Base-by-base conservation (phyloP, 2,113 vertebrate species). In the Psittacula cyanocephala region DNA sequence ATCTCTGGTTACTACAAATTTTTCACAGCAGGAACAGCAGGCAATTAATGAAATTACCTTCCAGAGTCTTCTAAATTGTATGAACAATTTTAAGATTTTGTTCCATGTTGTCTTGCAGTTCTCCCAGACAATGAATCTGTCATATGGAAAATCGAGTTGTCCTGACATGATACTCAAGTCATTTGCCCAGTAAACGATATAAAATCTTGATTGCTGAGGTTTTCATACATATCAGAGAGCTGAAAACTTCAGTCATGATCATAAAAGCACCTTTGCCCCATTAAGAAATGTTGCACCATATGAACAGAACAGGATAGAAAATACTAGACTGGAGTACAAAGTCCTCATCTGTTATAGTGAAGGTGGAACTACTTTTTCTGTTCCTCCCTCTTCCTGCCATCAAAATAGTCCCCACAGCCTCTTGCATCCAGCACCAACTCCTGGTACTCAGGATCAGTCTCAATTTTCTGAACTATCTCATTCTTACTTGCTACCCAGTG, bases 1-100 rank as follows among this genome's bases (percentile, higher is more conserved):
- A 60, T 90, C 35, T 79, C 59, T 74, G 35, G 52, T 52, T 90
- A 95, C 86, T 68, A 37, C 20, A 75, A 57, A 57, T 59, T 91
- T 89, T 97, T 92, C 83, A 28, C 72, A 78, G 49, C 67, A 93
- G 63, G 18, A 91, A 47, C 89, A 96, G 86, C 57, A 85, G 75
- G 75, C 27, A 31, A 94, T 74, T 95, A 95, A 95, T 93, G 68
- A 82, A 96, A 97, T 85, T 95, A 94, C 86, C 65, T 88, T 85
- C 63, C 46, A 80, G 93, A 90, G 33, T 63, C 46, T 83, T 80
- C 86, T 68, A 91, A 88, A 93, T 11, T 92, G 70, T 68, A 91
- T 49, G 92, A 71, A 86, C n/a, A 62, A 52, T 70, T 78, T 49
- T 67, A 78, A 95, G 86, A 83, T 49, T 80, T 37, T 86, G 37